Conservation (phyloP, 2,113 vertebrate species). For the Acrocephalus arundinaceus region DNA sequence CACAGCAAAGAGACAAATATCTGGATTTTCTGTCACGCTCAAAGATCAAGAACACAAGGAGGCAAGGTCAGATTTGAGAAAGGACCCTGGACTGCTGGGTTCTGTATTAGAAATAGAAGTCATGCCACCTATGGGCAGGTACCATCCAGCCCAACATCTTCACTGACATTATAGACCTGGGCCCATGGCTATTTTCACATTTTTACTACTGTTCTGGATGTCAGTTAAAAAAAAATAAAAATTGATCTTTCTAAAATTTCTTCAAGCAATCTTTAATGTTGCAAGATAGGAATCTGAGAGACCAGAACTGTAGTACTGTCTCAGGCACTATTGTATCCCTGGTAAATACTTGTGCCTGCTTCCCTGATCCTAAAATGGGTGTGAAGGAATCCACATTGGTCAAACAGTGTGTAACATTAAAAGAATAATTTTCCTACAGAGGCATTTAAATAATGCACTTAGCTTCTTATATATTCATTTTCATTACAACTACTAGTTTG, state of each 20-base stretch:
- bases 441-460: neutral
- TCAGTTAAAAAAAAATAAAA: neutral
- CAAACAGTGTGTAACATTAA: neutral
- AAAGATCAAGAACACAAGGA: neutral
- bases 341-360: neutral
- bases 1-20: neutral
- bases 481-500: neutral
- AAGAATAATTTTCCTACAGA: neutral
- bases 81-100: neutral
- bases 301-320: neutral
- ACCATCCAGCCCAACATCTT: neutral
- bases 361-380: neutral
- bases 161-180: neutral
- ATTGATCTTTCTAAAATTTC: neutral
- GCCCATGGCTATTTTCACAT: neutral
- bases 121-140: conserved; percentile 42
- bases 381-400: neutral
- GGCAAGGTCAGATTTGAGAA: neutral
- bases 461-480: neutral
- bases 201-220: neutral
- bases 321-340: neutral
- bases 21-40: neutral
- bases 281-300: neutral
- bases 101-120: neutral
- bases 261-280: neutral